These are phyloP conservation scores for Oreochromis grahami DNA, from an alignment of 2,797 vertebrate genomes.

Conservation along the genomic window DNA sequence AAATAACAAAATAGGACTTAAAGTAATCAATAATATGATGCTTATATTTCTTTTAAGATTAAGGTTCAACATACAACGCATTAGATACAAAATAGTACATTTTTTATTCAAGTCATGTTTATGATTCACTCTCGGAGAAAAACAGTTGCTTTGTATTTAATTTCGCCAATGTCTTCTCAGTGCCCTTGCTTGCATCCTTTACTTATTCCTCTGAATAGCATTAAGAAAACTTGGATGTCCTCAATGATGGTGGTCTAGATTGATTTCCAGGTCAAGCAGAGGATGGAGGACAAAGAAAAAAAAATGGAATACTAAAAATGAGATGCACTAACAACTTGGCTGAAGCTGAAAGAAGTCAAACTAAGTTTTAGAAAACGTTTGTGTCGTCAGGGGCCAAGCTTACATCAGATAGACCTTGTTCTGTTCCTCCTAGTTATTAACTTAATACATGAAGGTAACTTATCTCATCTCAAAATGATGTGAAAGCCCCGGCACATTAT, in stretches of 20 bases:
- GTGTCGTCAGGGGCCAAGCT: neutral
- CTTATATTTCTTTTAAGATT: neutral
- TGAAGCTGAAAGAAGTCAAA: neutral
- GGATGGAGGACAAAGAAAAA: neutral
- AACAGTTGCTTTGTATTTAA: neutral
- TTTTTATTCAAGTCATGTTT: neutral
- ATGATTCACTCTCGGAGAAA: neutral
- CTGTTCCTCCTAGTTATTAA: neutral
- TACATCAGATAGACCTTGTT: neutral
- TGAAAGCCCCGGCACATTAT: neutral
- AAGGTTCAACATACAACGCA: neutral
- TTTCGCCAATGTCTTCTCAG: neutral
- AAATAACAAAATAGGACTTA: neutral
- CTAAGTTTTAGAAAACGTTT: slow-evolving; percentile 14
- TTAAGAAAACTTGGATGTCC: neutral
- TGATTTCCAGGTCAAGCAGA: slow-evolving; percentile 3
- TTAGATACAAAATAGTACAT: neutral
- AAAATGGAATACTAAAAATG: neutral
- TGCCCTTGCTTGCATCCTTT: neutral
- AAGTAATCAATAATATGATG: neutral
- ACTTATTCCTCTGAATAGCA: neutral
- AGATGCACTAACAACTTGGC: neutral
- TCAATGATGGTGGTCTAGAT: neutral
- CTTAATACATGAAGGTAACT: neutral
- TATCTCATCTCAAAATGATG: neutral